Base-by-base conservation (phyloP, 2,888 invertebrate species). In the Prosopocoilus inquinatus region DNA sequence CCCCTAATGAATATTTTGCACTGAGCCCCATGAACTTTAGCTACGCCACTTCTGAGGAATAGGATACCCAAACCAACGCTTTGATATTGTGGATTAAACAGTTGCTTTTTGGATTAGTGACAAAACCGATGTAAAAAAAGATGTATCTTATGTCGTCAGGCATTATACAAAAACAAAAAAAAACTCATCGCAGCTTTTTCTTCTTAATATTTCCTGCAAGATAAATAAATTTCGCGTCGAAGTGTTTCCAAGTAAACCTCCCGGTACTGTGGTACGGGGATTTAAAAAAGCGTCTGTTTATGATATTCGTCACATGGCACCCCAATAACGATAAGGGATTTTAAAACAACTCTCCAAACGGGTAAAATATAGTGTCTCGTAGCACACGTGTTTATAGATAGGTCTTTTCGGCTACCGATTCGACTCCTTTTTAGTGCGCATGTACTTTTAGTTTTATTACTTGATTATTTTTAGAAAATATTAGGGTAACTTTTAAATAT, bases 241-340 rank as follows among this genome's bases (percentile, higher is more conserved):
- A 41, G 41, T 41, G 41, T 13, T 41, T 15, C 16, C 41, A 15
- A 41, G 41, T 15, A 41, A 11, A 5, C 12, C 12, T 41, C 12
- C 20, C 20, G 20, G 20, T 28, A 28, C 20, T 28, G 20, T 28
- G 5, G 41, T 15, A 55, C 54, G 51, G 63, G 5, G 13, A 41
- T 41, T 41, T 11, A 41, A 41, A 41, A 41, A 41, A 41, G 41
- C 58, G 70, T 67, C 70, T 71, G 71, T 69, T 70, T 69, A 68
- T 68, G 69, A 67, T 69, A 67, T 65, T 67, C 68, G 64, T 70
- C 71, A 71, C 63, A 63, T 68, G 68, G 69, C 71, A 70, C 70
- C 69, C 71, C 65, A 59, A 66, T 70, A 68, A 69, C 65, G 71
- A 71, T 71, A 71, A 71, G 67, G 59, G 60, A 56, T 65, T 68